These are phyloP conservation scores for Drosophila seclusa DNA, from an alignment of 2,888 invertebrate genomes.

Conservation along the genomic window DNA sequence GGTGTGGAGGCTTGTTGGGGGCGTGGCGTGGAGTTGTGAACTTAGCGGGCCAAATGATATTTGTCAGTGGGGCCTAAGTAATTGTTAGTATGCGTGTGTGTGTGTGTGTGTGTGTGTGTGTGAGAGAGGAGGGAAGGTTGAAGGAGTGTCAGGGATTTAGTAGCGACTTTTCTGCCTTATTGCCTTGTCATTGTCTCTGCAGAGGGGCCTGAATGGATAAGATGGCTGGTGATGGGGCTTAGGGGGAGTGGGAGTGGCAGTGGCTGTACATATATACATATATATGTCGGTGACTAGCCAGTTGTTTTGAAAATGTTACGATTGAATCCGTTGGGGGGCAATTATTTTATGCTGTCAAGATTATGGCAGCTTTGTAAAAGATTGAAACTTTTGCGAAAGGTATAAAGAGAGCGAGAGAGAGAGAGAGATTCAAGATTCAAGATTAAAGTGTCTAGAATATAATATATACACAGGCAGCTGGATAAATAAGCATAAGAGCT, in stretches of 20 bases:
- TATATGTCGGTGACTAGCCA: slow-evolving; percentile 35
- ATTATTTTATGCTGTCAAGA: slow-evolving; percentile 60
- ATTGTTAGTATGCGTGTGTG: slow-evolving; percentile 25
- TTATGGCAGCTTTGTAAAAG: slow-evolving; percentile 43
- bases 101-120: slow-evolving; percentile 1
- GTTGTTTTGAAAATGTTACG: slow-evolving; percentile 29
- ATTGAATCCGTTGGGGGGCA: slow-evolving; percentile 46
- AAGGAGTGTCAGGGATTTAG: slow-evolving; percentile 39
- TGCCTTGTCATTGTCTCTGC: slow-evolving; percentile 52
- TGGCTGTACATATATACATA: neutral
- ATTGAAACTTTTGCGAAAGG: slow-evolving; percentile 26
- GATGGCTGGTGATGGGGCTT: too few relatives aligned
- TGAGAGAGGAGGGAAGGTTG: neutral
- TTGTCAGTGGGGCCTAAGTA: slow-evolving; percentile 50
- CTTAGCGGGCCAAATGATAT: slow-evolving; percentile 46
- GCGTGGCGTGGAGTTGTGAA: slow-evolving; percentile 25
- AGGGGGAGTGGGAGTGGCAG: too few relatives aligned
- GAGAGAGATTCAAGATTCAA: neutral
- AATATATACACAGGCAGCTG: slow-evolving; percentile 3
- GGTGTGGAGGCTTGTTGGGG: neutral
- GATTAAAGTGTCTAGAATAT: neutral
- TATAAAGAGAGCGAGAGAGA: neutral
- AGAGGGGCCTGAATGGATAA: neutral
- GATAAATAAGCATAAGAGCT: slow-evolving; percentile 13
- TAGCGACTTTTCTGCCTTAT: slow-evolving; percentile 53